phyloP scores from a whole-genome alignment of 2,888 invertebrate genomes.

The Drosophila subquinaria region DNA sequence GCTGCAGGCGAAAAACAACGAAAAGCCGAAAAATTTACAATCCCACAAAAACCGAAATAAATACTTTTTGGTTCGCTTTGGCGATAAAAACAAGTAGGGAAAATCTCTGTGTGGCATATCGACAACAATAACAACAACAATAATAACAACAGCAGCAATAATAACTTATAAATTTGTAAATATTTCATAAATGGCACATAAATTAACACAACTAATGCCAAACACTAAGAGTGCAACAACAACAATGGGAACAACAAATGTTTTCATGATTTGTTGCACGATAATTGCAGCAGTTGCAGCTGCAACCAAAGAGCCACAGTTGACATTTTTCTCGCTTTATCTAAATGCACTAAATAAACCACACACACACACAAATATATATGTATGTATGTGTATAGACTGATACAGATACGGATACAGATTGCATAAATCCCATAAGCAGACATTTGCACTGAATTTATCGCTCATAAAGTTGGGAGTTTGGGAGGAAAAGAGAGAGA shows the following conservation, averaged over 20 bases:
- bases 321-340: slow-evolving; percentile 76
- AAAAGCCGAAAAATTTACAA: slow-evolving; percentile 36
- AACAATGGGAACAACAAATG: slow-evolving; percentile 44
- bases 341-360: slow-evolving; percentile 74
- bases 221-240: slow-evolving; percentile 30
- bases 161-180: slow-evolving; percentile 79
- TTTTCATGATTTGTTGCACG: slow-evolving; percentile 74
- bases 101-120: slow-evolving; percentile 50
- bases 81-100: slow-evolving; percentile 56
- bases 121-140: slow-evolving; percentile 34
- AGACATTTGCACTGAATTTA: slow-evolving; percentile 58
- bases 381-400: neutral
- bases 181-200: slow-evolving; percentile 81
- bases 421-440: slow-evolving; percentile 23
- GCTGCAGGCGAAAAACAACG: slow-evolving; percentile 58
- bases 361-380: slow-evolving; percentile 9
- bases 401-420: slow-evolving; percentile 12
- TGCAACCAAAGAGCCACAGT: slow-evolving; percentile 63
- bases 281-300: slow-evolving; percentile 70
- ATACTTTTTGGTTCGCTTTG: slow-evolving; percentile 39
- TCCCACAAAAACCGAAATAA: slow-evolving; percentile 54
- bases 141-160: slow-evolving; percentile 45
- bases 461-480: slow-evolving; percentile 31
- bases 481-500: slow-evolving; percentile 7
- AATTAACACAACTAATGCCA: slow-evolving; percentile 80